phyloP scores from a whole-genome alignment of 2,888 invertebrate genomes.

The Thera britannica region DNA sequence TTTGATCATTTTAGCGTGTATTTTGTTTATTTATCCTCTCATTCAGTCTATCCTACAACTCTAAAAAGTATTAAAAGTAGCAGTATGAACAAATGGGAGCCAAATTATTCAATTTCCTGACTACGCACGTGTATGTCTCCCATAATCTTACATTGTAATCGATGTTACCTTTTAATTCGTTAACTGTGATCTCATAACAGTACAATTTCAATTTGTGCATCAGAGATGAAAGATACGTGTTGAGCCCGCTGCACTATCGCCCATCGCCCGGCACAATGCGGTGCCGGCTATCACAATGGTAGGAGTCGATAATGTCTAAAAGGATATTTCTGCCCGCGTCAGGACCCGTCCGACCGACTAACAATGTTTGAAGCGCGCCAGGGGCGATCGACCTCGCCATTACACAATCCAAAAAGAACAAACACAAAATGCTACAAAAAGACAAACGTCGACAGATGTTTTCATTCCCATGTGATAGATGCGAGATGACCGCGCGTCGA shows the following conservation, averaged over 20 bases:
- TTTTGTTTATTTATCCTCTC: too few relatives aligned
- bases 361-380: constrained; percentile 62
- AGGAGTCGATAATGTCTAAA: constrained; percentile 57
- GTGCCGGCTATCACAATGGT: constrained; percentile 51
- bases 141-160: constrained; percentile 23
- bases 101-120: neutral
- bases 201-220: constrained; percentile 49
- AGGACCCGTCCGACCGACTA: constrained; percentile 54
- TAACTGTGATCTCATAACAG: constrained; percentile 43
- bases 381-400: constrained; percentile 66
- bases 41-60: too few relatives aligned
- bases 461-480: constrained; percentile 76
- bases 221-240: constrained; percentile 45
- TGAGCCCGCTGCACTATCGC: constrained; percentile 48
- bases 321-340: constrained; percentile 50
- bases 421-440: constrained; percentile 55
- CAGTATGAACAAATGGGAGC: too few relatives aligned
- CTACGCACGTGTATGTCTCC: constrained; percentile 8
- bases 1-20: too few relatives aligned
- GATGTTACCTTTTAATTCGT: constrained; percentile 24
- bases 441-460: constrained; percentile 77
- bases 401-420: constrained; percentile 62
- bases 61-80: too few relatives aligned
- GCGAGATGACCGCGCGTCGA: constrained; percentile 62
- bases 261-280: constrained; percentile 47